Base-by-base conservation (phyloP, 1,140 invertebrate species). In the Drosophila quadrilineata region DNA sequence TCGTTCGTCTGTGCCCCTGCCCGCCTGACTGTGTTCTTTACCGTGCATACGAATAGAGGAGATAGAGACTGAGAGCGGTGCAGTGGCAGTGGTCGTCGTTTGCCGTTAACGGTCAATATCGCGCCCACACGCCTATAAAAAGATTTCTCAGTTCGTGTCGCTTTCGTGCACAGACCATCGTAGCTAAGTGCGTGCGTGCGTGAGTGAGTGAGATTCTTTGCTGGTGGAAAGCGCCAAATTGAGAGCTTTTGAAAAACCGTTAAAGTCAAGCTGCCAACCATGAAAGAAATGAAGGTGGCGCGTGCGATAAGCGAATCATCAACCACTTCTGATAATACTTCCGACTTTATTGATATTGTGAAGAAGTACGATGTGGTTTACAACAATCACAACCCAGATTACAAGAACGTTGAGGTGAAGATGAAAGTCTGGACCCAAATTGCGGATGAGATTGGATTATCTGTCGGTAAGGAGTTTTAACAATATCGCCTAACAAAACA, bases 361-460 rank as follows among this genome's bases (percentile, higher is more conserved):
- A 89, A 89, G 66, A 82, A 76, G 50, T 86, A 89, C 40, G 87
- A 89, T 68, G 79, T 89, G n/a, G 87, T 89, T 9, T 89, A 89
- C 36, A 89, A 89, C 49, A 89, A 87, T 36, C 87, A 88, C 41
- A 87, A 89, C 87, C 87, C 87, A n/a, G 87, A 89, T 40, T 89
- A 89, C 53, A 89, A 89, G 43, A 89, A 89, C 49, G 85, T 89
- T 21, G 87, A 89, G 64, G 80, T 87, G 38, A 89, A 89, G 68
- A 65, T 88, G 69, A 89, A 89, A 50, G 80, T 88, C 49, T 89
- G 88, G 88, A 68, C 67, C 4, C 76, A 88, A 69, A 89, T 89
- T 59, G 85, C 88, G n/a, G 85, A 89, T 33, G 88, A 89, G 65
- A 88, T 89, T 75, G 88, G 88, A 31, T 57, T 89, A 56, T 89